Conservation (phyloP, 2,797 vertebrate species). For the Tragelaphus eurycerus region DNA sequence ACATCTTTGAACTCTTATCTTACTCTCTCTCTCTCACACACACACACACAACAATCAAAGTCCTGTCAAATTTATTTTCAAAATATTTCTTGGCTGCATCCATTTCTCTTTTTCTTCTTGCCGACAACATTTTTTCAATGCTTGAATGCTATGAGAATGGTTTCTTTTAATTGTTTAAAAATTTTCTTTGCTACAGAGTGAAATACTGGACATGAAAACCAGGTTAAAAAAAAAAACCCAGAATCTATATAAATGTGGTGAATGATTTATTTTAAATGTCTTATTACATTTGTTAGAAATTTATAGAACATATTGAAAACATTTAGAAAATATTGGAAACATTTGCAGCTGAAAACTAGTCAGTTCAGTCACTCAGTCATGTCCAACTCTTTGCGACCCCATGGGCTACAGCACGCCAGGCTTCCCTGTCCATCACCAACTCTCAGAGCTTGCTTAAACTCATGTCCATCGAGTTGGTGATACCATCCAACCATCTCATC, state of each 20-base stretch:
- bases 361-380: neutral
- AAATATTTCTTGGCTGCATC: neutral
- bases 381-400: neutral
- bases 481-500: neutral
- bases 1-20: neutral
- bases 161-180: neutral
- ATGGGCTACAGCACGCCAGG: neutral
- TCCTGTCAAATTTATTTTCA: neutral
- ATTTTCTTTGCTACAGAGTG: neutral
- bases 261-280: constrained; percentile 28
- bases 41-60: neutral
- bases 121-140: neutral
- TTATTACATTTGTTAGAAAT: constrained; percentile 31
- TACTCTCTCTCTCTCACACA: neutral
- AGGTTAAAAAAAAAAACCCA: neutral
- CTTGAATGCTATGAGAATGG: neutral
- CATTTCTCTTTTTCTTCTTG: neutral
- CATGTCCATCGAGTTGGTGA: neutral
- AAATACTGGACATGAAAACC: constrained; percentile 30
- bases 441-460: neutral
- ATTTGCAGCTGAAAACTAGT: neutral
- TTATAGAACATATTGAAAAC: neutral
- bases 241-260: neutral
- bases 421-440: neutral
- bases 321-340: constrained; percentile 44